Percentiles rank a stretch among this genome's conserved stretches.
phyloP scores from a whole-genome alignment of 2,113 vertebrate species.

The Sigmodon hispidus region DNA sequence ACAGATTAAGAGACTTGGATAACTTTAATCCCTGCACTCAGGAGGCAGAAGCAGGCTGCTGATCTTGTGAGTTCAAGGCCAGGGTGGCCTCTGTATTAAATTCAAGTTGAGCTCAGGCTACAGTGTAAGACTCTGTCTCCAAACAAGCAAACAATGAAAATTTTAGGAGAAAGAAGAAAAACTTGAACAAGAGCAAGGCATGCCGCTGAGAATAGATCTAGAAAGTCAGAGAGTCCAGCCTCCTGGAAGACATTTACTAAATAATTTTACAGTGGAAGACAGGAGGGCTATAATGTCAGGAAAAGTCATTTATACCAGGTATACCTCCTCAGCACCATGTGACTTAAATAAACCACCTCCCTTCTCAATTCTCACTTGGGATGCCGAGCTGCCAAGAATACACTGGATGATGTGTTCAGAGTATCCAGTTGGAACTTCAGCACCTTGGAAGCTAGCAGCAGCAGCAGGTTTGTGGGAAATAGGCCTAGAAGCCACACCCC shows the following conservation, averaged over 20 bases:
- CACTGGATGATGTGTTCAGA: not conserved
- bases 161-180: not conserved
- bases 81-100: not conserved
- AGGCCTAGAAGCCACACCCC: not conserved
- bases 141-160: not conserved
- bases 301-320: rapidly evolving
- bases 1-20: not conserved
- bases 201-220: not conserved
- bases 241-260: not conserved
- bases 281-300: not conserved
- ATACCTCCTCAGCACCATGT: not conserved
- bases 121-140: not conserved
- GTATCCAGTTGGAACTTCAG: not conserved
- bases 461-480: not conserved
- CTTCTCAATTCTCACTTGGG: not conserved
- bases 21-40: not conserved
- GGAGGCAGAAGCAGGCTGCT: not conserved
- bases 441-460: rapidly evolving
- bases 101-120: not conserved
- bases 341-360: not conserved
- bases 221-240: not conserved
- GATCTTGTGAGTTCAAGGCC: not conserved
- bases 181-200: not conserved
- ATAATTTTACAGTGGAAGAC: not conserved
- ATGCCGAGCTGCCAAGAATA: not conserved